These are phyloP conservation scores for Chydorus sphaericus DNA, from an alignment of 2,888 invertebrate species.

Conservation along the genomic window DNA sequence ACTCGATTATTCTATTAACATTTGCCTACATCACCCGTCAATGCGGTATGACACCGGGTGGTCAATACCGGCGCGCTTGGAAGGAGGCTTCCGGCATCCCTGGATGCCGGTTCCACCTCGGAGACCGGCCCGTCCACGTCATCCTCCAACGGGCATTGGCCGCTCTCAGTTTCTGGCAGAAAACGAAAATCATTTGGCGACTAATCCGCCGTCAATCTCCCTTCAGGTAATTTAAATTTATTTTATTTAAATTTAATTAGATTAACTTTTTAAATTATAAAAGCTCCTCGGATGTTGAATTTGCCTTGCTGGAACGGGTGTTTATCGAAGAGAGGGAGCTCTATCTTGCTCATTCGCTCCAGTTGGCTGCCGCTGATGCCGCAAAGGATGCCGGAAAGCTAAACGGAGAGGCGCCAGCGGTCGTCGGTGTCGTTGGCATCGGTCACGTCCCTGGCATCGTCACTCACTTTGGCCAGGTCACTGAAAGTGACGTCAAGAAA, in stretches of 20 bases:
- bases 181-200: constrained; percentile 68
- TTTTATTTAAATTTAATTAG: too few relatives aligned
- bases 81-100: constrained; percentile 67
- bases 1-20: constrained; percentile 74
- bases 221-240: constrained; percentile 57
- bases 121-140: constrained; percentile 84
- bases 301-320: constrained; percentile 76
- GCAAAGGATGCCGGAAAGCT: constrained; percentile 1
- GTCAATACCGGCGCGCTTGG: constrained; percentile 87
- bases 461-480: constrained; percentile 63
- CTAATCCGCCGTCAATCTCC: constrained; percentile 64
- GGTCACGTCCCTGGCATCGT: constrained; percentile 87
- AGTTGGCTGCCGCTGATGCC: constrained; percentile 41
- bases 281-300: constrained; percentile 86
- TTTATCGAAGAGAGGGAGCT: constrained; percentile 89
- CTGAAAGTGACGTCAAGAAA: constrained; percentile 48
- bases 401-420: constrained; percentile 32
- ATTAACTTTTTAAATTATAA: too few relatives aligned
- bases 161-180: constrained; percentile 77
- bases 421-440: constrained; percentile 96
- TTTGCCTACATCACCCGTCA: constrained; percentile 86
- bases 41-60: constrained; percentile 95
- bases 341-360: constrained; percentile 75
- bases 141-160: constrained; percentile 80
- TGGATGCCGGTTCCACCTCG: constrained; percentile 70